Evolutionary conservation across 1,140 invertebrate genomes (phyloP).

Genomic region (Lepidurus arcticus): DNA sequence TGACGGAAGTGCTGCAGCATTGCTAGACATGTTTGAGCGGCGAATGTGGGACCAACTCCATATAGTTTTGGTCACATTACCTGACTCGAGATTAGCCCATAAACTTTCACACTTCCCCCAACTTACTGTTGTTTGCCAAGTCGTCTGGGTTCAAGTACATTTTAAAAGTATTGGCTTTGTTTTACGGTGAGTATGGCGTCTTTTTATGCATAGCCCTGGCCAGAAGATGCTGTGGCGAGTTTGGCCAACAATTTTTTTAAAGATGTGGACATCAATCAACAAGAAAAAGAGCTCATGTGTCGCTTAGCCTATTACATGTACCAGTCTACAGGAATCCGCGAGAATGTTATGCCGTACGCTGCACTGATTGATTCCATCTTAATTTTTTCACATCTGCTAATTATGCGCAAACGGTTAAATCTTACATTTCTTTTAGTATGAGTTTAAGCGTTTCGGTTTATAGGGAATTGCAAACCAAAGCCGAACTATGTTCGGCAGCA

Average conservation of each 20-base stretch:
- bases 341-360: not conserved
- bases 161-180: constrained; percentile 32
- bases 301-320: not conserved
- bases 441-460: too few relatives aligned
- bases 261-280: constrained; percentile 64
- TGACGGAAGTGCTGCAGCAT: constrained; percentile 77
- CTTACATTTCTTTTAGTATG: too few relatives aligned
- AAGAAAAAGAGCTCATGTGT: constrained; percentile 20
- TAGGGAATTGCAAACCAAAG: not conserved
- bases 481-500: not conserved
- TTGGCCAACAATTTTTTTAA: constrained; percentile 82
- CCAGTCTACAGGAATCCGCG: not conserved
- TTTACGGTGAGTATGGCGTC: constrained; percentile 22
- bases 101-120: constrained; percentile 63
- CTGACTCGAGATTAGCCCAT: constrained; percentile 46
- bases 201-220: constrained; percentile 65
- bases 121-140: constrained; percentile 94
- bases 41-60: constrained; percentile 88
- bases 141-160: constrained; percentile 91
- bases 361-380: not conserved
- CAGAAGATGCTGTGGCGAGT: constrained; percentile 82
- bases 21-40: constrained; percentile 90
- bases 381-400: not conserved
- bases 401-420: not conserved
- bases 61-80: constrained; percentile 86